phyloP scores from a whole-genome alignment of 2,113 vertebrate species.

The Centropus unirufus region DNA sequence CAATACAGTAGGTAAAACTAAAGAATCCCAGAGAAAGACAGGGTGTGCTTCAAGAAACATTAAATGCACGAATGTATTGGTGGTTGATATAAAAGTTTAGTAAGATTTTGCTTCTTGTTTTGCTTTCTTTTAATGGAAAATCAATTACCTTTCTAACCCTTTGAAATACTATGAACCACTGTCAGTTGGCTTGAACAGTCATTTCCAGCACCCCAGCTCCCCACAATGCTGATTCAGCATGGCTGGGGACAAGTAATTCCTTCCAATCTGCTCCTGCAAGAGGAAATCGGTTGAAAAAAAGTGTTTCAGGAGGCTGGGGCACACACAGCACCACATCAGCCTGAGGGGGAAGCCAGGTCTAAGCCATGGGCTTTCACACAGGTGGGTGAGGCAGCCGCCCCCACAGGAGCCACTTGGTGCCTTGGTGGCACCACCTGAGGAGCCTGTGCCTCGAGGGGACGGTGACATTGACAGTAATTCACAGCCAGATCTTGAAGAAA shows the following conservation, averaged over 20 bases:
- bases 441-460: fast-evolving
- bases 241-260: background rate
- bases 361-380: fast-evolving
- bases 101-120: background rate
- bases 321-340: too few relatives aligned
- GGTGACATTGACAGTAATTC: background rate
- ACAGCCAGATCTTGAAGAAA: background rate
- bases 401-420: background rate
- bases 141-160: background rate
- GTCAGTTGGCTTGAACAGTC: background rate
- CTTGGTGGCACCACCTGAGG: too few relatives aligned
- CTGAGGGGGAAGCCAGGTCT: background rate
- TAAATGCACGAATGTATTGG: background rate
- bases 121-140: background rate
- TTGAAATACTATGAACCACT: background rate
- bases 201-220: fast-evolving
- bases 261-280: background rate
- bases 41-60: background rate
- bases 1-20: background rate
- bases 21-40: background rate
- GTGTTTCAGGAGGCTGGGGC: fast-evolving
- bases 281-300: background rate
- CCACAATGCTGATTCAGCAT: fast-evolving
- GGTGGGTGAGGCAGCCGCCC: fast-evolving
- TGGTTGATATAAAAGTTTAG: background rate